A percentile compares a stretch with the other conserved stretches of the same genome.
Conservation (phyloP, 2,888 invertebrate species). For the Drosophila bunnanda region DNA sequence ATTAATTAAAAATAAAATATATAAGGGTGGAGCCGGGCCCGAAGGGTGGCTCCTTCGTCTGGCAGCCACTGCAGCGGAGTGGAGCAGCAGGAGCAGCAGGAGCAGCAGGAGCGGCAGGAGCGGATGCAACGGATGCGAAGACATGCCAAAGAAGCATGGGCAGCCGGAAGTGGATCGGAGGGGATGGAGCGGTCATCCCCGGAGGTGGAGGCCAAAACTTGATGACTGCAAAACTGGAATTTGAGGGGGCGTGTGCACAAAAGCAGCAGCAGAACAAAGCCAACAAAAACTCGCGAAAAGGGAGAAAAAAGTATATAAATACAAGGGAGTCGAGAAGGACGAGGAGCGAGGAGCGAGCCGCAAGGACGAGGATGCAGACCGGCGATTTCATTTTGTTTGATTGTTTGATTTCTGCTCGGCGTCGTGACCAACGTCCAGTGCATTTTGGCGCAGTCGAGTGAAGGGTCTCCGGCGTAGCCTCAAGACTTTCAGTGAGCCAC, state of each 20-base stretch:
- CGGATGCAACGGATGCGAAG: slow-evolving; percentile 79
- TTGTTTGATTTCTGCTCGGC: slow-evolving; percentile 75
- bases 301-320: slow-evolving; percentile 9
- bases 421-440: slow-evolving; percentile 50
- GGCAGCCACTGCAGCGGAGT: slow-evolving; percentile 26
- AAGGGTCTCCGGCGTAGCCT: slow-evolving; percentile 77
- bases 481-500: slow-evolving; percentile 72
- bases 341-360: slow-evolving; percentile 6
- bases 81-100: slow-evolving; percentile 49
- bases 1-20: slow-evolving; percentile 83
- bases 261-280: slow-evolving; percentile 60
- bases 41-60: slow-evolving; percentile 61
- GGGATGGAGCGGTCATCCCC: slow-evolving; percentile 22
- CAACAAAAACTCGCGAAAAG: slow-evolving; percentile 50
- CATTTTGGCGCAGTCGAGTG: slow-evolving; percentile 73
- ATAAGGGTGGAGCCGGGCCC: slow-evolving; percentile 39
- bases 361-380: slow-evolving; percentile 14
- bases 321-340: slow-evolving; percentile 15
- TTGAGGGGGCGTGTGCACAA: slow-evolving; percentile 70
- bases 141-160: slow-evolving; percentile 79
- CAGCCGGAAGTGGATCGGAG: slow-evolving; percentile 56
- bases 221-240: slow-evolving; percentile 76
- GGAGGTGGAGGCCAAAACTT: slow-evolving; percentile 66
- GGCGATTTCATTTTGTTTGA: slow-evolving; percentile 79
- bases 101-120: slow-evolving; percentile 36